Evolutionary conservation across 2,797 vertebrate species (phyloP).

Genomic region (Cygnus olor): DNA sequence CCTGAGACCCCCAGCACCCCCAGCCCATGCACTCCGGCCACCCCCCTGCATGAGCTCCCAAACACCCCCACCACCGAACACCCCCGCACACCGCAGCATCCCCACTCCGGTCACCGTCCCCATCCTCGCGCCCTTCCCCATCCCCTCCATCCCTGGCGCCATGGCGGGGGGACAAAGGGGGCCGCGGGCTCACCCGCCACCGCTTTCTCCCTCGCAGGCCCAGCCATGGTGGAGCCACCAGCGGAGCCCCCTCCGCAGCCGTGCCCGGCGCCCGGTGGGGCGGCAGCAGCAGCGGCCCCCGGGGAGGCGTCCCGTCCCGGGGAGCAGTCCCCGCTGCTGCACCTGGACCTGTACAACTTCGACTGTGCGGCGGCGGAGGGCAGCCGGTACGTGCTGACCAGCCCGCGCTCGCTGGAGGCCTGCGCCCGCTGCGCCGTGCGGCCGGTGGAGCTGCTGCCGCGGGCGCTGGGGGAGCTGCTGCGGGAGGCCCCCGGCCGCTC

Average conservation of each 20-base stretch:
- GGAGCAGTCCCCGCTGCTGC: conserved; percentile 85
- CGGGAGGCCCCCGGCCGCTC: conserved; percentile 92
- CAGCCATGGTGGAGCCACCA: conserved; percentile 77
- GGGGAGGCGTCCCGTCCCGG: conserved; percentile 47
- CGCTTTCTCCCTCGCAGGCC: conserved; percentile 35
- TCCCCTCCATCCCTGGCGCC: not conserved
- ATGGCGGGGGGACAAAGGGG: not conserved
- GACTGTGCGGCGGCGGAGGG: conserved; percentile 91
- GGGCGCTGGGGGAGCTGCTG: conserved; percentile 88
- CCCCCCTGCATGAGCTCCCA: not conserved
- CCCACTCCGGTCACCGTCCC: not conserved
- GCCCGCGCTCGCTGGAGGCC: conserved; percentile 94
- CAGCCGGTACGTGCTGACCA: conserved; percentile 96
- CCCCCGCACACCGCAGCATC: not conserved
- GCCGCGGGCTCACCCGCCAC: not conserved
- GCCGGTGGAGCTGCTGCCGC: conserved; percentile 91
- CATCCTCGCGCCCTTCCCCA: too few species aligned
- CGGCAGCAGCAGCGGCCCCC: not conserved
- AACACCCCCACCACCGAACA: not conserved
- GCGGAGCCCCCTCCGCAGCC: conserved; percentile 66
- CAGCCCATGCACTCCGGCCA: not conserved
- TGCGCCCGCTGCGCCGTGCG: conserved; percentile 95
- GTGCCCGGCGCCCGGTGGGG: conserved; percentile 60
- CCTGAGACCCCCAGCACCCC: not conserved
- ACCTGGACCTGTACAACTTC: conserved; percentile 96